These are phyloP conservation scores for Psettodes erumei DNA, from an alignment of 2,113 vertebrate species.

Conservation along the genomic window DNA sequence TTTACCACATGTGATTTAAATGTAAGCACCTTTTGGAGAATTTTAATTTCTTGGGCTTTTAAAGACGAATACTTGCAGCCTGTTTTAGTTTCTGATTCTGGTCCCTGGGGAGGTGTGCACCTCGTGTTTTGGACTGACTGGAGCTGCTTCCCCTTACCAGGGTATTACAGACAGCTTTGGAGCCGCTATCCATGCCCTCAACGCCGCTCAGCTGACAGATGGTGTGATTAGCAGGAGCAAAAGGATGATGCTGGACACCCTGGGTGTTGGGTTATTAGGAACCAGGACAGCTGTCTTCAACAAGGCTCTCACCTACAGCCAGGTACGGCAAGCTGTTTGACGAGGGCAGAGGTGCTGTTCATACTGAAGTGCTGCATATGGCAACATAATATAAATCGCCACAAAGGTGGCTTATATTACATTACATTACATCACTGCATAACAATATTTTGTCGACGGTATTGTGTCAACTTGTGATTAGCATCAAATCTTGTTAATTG, in stretches of 20 bases:
- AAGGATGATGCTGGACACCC: slow-evolving; percentile 93
- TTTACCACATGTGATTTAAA: background rate
- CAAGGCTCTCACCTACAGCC: slow-evolving; percentile 86
- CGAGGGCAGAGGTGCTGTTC: no score
- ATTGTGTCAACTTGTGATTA: background rate
- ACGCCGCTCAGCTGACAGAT: slow-evolving; percentile 86
- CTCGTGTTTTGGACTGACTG: background rate
- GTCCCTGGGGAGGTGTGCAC: slow-evolving; percentile 9
- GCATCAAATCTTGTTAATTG: background rate
- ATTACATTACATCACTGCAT: background rate
- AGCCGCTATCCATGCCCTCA: slow-evolving; percentile 84
- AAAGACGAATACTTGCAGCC: background rate
- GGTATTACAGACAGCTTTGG: slow-evolving; percentile 92
- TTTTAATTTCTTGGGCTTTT: background rate
- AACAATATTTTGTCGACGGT: background rate
- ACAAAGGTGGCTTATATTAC: background rate
- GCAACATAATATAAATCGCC: background rate
- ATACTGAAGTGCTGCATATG: background rate
- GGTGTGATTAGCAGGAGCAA: slow-evolving; percentile 89
- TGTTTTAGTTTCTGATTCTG: background rate
- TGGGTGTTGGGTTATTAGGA: slow-evolving; percentile 91
- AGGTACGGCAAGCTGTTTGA: slow-evolving; percentile 79
- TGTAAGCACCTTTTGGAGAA: background rate
- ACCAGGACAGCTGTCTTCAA: slow-evolving; percentile 88
- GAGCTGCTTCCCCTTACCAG: slow-evolving; percentile 69